These are phyloP conservation scores for Egretta garzetta DNA, from an alignment of 2,113 vertebrate genomes.

Conservation along the genomic window DNA sequence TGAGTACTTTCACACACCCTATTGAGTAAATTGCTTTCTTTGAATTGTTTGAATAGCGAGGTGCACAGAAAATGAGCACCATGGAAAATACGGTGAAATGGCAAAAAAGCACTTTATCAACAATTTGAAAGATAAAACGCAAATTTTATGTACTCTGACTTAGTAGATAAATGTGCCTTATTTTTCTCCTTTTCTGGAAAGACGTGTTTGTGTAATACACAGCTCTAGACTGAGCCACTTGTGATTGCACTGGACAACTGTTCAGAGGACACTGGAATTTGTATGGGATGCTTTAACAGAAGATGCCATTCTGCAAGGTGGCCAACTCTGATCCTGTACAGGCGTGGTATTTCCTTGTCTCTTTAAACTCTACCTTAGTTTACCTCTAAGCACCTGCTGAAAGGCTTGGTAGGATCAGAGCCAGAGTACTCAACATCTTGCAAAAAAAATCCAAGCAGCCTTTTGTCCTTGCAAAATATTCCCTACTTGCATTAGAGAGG, in stretches of 20 bases:
- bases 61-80: neutral
- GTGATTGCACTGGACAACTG: neutral
- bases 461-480: neutral
- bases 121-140: neutral
- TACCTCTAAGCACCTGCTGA: neutral
- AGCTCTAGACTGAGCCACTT: neutral
- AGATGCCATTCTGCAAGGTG: neutral
- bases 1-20: neutral
- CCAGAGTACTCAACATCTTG: neutral
- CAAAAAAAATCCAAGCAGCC: neutral
- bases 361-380: neutral
- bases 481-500: neutral
- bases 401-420: neutral
- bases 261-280: neutral
- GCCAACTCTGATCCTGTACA: neutral
- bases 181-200: neutral
- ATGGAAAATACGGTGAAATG: neutral
- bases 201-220: neutral
- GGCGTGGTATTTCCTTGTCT: neutral
- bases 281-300: neutral
- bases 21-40: slow-evolving; percentile 15
- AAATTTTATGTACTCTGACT: neutral
- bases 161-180: neutral
- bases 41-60: neutral
- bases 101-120: neutral